Evolutionary conservation across 2,888 invertebrate species (phyloP), one percentile per base, ranked within the genome.

Genomic region (Andrena bicolor): DNA sequence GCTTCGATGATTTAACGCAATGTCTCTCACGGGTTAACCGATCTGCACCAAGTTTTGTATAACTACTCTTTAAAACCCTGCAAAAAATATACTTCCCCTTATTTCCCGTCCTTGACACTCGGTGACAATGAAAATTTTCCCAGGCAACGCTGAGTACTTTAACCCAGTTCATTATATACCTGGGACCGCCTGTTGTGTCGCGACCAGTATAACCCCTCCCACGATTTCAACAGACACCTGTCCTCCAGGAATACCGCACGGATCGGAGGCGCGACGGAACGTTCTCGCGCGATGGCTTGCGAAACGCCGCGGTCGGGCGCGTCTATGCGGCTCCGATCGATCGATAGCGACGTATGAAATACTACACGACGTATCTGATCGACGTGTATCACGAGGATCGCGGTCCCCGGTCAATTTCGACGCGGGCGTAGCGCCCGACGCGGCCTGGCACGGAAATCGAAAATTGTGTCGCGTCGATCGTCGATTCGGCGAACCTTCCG

Each of bases 251-350:
- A 77, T 71, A 78, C 75, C 82, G 71, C 51, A 35, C 41, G 35
- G 56, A 49, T 64, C n/a, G 30, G 72, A 56, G 23, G 5, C 80
- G 66, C 51, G 76, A 81, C 69, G 72, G 16, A 51, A 48, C 82
- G 76, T 63, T 58, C 51, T 41, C 71, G 73, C 30, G 74, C 68
- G 79, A 73, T 63, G 61, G 70, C 64, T 80, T 80, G 84, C 83
- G 80, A 79, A 83, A 83, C 80, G 74, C 48, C 48, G 80, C 66
- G 79, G 83, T 80, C 63, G 64, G 80, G 70, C 75, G 68, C 71
- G 82, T 84, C 83, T 84, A 84, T 79, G 48, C 69, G 72, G 73
- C 65, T 70, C 30, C 60, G 83, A 84, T 84, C 80, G 80, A 76
- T 80, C 84, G 76, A 83, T 71, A 66, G 56, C 65, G 48, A 32